Base-by-base conservation (phyloP, 2,888 invertebrate species). In the Drosophila fulvimacula region DNA sequence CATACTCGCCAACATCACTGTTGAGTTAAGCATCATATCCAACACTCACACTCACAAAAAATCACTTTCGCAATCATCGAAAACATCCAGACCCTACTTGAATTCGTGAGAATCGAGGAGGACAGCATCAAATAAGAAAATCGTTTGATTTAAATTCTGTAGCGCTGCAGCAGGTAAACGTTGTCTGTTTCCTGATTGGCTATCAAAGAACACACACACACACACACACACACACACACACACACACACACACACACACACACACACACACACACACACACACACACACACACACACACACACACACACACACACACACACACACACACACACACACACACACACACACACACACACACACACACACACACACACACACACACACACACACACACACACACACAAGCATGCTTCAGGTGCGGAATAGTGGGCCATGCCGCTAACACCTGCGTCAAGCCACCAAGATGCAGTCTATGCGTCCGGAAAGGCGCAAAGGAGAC, bases 91-190 rank as follows among this genome's bases (percentile, higher is more conserved):
- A 9, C 6, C 24, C 24, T 15, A 15, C 44, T 44, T 44, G 44
- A n/a, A 24, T 24, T 48, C 6, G 17, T 49, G 49, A 49, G 49
- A 34, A 49, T 49, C 49, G 32, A 19, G 49, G 13, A 34, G 49
- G 15, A 49, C 17, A 7, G 32, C 49, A 15, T 13, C 19, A 15
- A 34, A 7, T 49, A 49, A 19, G 19, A 34, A 49, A 5, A 6
- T 11, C 30, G 48, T 30, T 30, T 15, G 0, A 32, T 19, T 48
- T 27, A 10, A 46, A 27, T 46, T 46, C 11, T 19, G 13, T 10
- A 27, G 13, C 46, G 4, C 10, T 27, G 46, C 27, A 9, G n/a
- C 13, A 13, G 3, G 7, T 19, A 19, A 17, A 13, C 13, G 10
- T 13, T 3, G 34, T 34, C 21, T 34, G 5, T 2, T 15, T 15